phyloP scores from a whole-genome alignment of 2,888 invertebrate genomes.

The Nematopogon swammerdamellus region DNA sequence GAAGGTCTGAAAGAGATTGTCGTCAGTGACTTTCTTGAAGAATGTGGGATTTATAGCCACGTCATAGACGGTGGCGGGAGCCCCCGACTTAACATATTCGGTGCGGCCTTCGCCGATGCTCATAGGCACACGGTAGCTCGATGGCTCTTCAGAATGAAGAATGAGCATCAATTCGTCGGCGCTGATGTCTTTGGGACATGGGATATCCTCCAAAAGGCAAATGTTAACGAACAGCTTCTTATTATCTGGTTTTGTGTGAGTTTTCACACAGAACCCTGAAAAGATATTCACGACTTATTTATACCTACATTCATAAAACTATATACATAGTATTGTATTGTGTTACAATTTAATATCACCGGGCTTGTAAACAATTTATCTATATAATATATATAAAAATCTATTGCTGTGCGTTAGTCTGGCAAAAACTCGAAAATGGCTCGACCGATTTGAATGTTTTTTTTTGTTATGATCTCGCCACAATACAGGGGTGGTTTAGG shows the following conservation, averaged over 20 bases:
- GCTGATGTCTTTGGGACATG: conserved; percentile 67
- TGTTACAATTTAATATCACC: no score
- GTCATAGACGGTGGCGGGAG: conserved; percentile 74
- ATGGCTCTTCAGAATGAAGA: conserved; percentile 65
- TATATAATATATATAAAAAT: no score
- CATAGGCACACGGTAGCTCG: conserved; percentile 81
- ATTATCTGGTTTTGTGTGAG: conserved; percentile 58
- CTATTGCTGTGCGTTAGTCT: no score
- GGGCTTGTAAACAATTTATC: no score
- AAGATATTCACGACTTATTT: conserved; percentile 9
- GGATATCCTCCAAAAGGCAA: conserved; percentile 75
- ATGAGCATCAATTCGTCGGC: conserved; percentile 68
- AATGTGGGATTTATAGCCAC: conserved; percentile 79
- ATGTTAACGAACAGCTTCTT: conserved; percentile 85
- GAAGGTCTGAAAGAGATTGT: conserved; percentile 72
- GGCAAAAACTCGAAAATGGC: no score
- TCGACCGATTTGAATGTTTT: no score
- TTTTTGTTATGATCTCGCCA: no score
- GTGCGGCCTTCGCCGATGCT: conserved; percentile 81
- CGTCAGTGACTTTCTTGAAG: conserved; percentile 69
- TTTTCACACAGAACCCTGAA: conserved; percentile 78
- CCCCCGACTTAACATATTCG: conserved; percentile 74
- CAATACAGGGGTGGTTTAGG: no score
- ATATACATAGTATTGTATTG: no score
- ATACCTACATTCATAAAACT: no score